Percentiles rank a stretch among this genome's conserved stretches.
Evolutionary conservation across 2,797 vertebrate genomes (phyloP).

Genomic region (Phataginus tetradactyla): DNA sequence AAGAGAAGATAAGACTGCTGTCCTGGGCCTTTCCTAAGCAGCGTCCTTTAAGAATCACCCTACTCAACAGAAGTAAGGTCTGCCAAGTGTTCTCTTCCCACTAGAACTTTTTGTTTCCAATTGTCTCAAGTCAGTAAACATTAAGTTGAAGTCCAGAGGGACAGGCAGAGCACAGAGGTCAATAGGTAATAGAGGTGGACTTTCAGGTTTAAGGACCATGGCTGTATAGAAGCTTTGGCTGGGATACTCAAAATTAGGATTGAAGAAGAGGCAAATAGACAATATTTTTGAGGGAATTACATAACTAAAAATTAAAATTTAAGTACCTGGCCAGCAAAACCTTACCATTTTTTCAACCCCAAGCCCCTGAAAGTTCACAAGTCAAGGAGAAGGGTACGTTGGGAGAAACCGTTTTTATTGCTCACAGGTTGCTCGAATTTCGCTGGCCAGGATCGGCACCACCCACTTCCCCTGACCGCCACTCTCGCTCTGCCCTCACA

Average conservation of each 20-base stretch:
- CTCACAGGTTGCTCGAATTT: no score
- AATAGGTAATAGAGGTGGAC: background rate
- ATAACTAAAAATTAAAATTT: background rate
- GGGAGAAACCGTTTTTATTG: no score
- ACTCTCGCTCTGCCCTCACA: no score
- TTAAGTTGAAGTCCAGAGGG: background rate
- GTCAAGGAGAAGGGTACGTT: no score
- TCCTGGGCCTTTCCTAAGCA: background rate
- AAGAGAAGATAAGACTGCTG: background rate
- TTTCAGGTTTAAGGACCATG: background rate
- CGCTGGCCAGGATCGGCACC: no score
- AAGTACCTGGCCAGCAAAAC: background rate
- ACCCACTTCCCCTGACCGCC: no score
- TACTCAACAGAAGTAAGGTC: background rate
- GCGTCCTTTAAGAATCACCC: background rate
- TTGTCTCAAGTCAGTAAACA: background rate
- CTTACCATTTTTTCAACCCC: background rate
- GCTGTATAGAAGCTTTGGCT: background rate
- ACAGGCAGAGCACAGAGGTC: background rate
- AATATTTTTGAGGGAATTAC: background rate
- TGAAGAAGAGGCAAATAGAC: background rate
- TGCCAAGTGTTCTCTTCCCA: background rate
- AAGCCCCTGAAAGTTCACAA: background rate
- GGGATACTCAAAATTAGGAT: background rate
- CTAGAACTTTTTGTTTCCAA: background rate